Evolutionary conservation across 1,140 invertebrate genomes (phyloP).

Genomic region (Bursaphelenchus mucronatus): DNA sequence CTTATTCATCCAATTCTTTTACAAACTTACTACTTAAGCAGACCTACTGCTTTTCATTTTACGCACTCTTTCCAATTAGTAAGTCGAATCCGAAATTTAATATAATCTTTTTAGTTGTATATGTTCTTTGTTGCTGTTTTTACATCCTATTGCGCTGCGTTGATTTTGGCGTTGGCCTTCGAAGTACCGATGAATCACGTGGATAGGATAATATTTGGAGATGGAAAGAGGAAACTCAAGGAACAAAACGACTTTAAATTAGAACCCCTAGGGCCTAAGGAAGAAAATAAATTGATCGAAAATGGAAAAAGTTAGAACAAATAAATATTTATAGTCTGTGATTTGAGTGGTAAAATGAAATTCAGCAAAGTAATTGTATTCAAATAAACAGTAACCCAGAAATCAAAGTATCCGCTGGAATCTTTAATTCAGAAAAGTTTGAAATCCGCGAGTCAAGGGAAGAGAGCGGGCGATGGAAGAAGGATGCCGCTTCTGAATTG

Average conservation of each 20-base stretch:
- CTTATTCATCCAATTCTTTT: slow-evolving; percentile 63
- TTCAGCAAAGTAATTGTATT: too few relatives aligned
- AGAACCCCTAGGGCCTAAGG: neutral
- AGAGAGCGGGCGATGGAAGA: too few relatives aligned
- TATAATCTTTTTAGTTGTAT: slow-evolving; percentile 38
- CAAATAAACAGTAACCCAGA: too few relatives aligned
- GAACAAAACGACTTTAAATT: neutral
- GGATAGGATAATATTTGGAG: slow-evolving; percentile 51
- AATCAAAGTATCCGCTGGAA: too few relatives aligned
- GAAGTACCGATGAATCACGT: slow-evolving; percentile 54
- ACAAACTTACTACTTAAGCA: slow-evolving; percentile 56
- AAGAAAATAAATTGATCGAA: neutral
- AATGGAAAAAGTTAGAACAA: too few relatives aligned
- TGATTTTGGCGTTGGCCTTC: slow-evolving; percentile 51
- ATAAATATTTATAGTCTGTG: too few relatives aligned
- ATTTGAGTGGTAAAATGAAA: too few relatives aligned
- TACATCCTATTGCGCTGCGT: slow-evolving; percentile 47
- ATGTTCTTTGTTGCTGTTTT: slow-evolving; percentile 55
- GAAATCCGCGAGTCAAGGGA: too few relatives aligned
- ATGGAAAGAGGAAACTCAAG: slow-evolving; percentile 4
- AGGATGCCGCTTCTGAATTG: too few relatives aligned
- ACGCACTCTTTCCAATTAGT: slow-evolving; percentile 59
- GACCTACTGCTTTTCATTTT: slow-evolving; percentile 58
- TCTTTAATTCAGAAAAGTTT: too few relatives aligned
- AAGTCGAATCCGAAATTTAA: slow-evolving; percentile 1